Conservation (phyloP, 2,888 invertebrate species). For the Bugula neritina region DNA sequence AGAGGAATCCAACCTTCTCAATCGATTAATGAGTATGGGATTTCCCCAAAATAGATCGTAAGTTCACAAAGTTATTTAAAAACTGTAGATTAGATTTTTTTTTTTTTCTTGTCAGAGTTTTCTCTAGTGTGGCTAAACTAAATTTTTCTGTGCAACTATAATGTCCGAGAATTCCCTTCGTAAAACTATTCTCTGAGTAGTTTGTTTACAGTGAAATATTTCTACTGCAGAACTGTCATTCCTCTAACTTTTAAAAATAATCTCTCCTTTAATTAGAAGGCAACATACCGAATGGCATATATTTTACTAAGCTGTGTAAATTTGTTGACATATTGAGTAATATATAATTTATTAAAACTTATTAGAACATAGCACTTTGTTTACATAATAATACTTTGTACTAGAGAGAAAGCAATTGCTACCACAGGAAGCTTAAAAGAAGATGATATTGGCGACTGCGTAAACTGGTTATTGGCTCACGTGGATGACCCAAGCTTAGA, state of each 20-base stretch:
- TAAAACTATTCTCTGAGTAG: no score
- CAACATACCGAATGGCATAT: no score
- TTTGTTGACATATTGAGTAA: no score
- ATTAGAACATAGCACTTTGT: no score
- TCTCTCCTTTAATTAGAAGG: no score
- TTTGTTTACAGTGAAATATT: no score
- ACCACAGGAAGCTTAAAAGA: conserved; percentile 65
- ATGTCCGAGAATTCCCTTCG: background rate
- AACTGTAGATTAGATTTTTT: background rate
- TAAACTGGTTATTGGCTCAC: conserved; percentile 65
- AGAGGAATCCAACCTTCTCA: conserved; percentile 57
- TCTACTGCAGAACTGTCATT: no score
- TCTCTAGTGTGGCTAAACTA: background rate
- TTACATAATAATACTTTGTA: no score
- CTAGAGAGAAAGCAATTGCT: conserved; percentile 78
- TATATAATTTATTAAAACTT: no score
- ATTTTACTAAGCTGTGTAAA: no score
- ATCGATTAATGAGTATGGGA: conserved; percentile 80
- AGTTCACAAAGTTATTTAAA: conserved; percentile 53
- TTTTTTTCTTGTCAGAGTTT: background rate
- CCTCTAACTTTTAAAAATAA: no score
- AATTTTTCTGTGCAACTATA: background rate
- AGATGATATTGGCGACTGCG: background rate
- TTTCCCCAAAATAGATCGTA: conserved; percentile 82
- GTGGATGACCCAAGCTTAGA: conserved; percentile 78